Base-by-base conservation (phyloP, 2,888 invertebrate species). In the Pyrrhosoma nymphula region DNA sequence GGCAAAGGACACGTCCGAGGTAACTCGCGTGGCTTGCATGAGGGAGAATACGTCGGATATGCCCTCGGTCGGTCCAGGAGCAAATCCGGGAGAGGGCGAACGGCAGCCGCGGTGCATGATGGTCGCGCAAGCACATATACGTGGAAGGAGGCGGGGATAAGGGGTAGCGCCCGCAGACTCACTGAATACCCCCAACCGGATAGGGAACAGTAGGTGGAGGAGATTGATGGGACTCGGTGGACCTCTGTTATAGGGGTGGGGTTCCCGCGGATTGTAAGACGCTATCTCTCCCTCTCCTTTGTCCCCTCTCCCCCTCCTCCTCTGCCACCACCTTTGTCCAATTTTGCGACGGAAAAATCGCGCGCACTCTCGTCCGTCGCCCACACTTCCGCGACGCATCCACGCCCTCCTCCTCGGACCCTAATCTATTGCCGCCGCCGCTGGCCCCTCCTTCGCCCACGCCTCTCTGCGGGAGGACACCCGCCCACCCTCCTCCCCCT, bases 311-410 rank as follows among this genome's bases (percentile, higher is more conserved):
- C 23, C n/a, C 6, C 88, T 60, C 60, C 16, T 12, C 20, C 60
- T 20, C 60, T 16, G 60, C 60, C 60, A 60, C 60, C 60, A 20
- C 20, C 55, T 55, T 88, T 55, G 39, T 39, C 55, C 35, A 47
- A 39, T 88, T 55, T 39, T 20, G 39, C 88, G 35, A 23, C 91
- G 63, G 91, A 91, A 91, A 63, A 91, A 91, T 91, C 63, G 91
- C 91, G 23, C 88, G 6, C 60, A 1, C 8, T 8, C 47, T 88
- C 30, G 6, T 88, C 55, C 88, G 39, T 88, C 55, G 88, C 88
- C 88, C 91, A 63, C 91, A 91, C 63, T 91, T 91, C 91, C 91
- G 91, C 63, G 63, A 91, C 63, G 63, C 69, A 63, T 60, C 30
- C 91, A 60, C 91, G 35, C 91, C 63, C 91, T 91, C 60, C 60